Evolutionary conservation across 2,113 vertebrate species (phyloP).

Genomic region (Upupa epops): DNA sequence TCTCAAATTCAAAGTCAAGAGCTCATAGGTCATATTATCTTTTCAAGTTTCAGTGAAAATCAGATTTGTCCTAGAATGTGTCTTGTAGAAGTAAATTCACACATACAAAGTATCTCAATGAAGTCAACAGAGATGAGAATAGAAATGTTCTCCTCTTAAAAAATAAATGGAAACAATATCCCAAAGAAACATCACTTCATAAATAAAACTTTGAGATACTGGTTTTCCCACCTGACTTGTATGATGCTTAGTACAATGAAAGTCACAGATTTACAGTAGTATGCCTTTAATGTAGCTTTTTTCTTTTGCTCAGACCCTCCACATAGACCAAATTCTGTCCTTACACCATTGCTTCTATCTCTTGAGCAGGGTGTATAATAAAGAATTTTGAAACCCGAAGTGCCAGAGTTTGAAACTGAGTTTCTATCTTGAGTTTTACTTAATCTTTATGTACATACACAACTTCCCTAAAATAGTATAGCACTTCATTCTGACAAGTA

Average conservation of each 20-base stretch:
- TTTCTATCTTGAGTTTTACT: background rate
- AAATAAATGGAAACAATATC: background rate
- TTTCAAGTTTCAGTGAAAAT: background rate
- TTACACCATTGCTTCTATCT: background rate
- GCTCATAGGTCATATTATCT: background rate
- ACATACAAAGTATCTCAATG: background rate
- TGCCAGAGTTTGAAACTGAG: background rate
- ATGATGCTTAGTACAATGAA: background rate
- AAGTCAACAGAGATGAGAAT: background rate
- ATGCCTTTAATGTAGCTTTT: background rate
- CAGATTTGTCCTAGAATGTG: background rate
- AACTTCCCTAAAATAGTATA: background rate
- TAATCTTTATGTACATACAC: background rate
- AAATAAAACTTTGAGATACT: background rate
- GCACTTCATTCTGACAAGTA: background rate
- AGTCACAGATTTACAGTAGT: background rate
- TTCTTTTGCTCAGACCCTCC: background rate
- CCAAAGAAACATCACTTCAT: background rate
- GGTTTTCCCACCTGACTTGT: background rate
- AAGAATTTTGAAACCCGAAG: background rate
- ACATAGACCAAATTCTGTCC: rapidly evolving
- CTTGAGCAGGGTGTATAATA: background rate
- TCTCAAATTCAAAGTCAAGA: background rate
- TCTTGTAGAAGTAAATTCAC: background rate
- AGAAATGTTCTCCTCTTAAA: background rate